A percentile compares a stretch with the other conserved stretches of the same genome.
phyloP scores from a whole-genome alignment of 1,140 invertebrate genomes.

The Asobara japonica region DNA sequence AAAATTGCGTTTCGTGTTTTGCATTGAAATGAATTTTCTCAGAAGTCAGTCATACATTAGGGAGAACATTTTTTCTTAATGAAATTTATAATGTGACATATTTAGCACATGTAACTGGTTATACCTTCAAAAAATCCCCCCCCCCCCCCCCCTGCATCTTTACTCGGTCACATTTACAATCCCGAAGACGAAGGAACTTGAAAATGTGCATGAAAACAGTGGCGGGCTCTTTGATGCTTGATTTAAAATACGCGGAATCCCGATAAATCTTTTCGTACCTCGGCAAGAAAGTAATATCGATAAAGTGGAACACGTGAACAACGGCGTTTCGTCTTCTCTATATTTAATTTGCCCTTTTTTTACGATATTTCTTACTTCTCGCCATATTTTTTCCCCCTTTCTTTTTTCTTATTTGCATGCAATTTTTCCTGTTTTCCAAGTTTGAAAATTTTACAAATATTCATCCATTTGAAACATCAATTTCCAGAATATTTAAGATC shows the following conservation, averaged over 20 bases:
- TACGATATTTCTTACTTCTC: neutral
- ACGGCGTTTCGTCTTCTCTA: neutral
- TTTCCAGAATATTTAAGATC: too few relatives aligned
- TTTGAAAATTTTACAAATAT: too few relatives aligned
- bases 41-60: neutral
- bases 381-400: neutral
- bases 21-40: neutral
- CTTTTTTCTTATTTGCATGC: neutral
- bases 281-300: constrained; percentile 3
- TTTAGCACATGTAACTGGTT: constrained; percentile 1
- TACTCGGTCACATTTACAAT: neutral
- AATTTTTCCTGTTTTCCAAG: too few relatives aligned
- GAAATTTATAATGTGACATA: neutral
- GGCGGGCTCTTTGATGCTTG: neutral
- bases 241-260: constrained; percentile 4
- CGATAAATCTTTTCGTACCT: constrained; percentile 3
- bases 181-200: neutral
- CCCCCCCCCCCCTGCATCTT: neutral
- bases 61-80: neutral
- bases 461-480: too few relatives aligned
- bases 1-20: too few relatives aligned
- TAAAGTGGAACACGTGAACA: constrained; percentile 1
- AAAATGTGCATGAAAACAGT: constrained; percentile 1
- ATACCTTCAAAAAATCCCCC: neutral
- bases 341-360: neutral